A percentile compares a stretch with the other conserved stretches of the same genome.
These are phyloP conservation scores for Holothuria glaberrima DNA, from an alignment of 35 echinoderm and acorn worm genomes.

Conservation along the genomic window DNA sequence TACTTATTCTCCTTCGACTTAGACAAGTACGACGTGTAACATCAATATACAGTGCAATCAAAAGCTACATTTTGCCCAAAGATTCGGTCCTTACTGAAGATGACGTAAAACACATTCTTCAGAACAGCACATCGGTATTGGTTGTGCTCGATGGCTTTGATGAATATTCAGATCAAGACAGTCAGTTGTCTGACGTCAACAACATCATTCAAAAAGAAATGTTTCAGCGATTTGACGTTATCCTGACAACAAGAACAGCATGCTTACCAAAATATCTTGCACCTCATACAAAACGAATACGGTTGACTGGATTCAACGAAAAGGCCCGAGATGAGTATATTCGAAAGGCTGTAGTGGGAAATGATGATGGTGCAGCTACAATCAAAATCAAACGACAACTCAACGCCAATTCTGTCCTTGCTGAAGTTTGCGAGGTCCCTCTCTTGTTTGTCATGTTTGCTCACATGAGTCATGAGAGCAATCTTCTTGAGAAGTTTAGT, in stretches of 20 bases:
- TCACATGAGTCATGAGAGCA: background rate
- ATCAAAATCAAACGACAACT: background rate
- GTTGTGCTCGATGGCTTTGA: slow-evolving; percentile 6
- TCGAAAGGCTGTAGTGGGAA: background rate
- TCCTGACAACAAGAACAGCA: background rate
- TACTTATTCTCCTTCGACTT: background rate
- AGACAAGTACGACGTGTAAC: background rate
- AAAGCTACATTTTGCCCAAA: background rate
- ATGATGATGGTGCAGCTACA: background rate
- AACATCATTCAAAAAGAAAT: background rate
- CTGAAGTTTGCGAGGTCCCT: background rate
- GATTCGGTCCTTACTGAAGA: background rate
- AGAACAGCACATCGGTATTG: background rate
- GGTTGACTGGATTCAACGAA: slow-evolving; percentile 10
- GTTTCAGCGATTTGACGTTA: background rate
- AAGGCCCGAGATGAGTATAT: background rate
- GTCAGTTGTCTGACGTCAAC: background rate
- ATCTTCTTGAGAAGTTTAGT: background rate
- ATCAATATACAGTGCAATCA: background rate
- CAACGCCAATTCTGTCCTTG: background rate
- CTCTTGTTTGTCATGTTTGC: slow-evolving; percentile 26
- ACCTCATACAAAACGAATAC: background rate
- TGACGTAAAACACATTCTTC: background rate
- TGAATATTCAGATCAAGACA: background rate
- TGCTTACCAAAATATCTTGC: background rate